Evolutionary conservation across 2,113 vertebrate species (phyloP).

Genomic region (Odobenus rosmarus): DNA sequence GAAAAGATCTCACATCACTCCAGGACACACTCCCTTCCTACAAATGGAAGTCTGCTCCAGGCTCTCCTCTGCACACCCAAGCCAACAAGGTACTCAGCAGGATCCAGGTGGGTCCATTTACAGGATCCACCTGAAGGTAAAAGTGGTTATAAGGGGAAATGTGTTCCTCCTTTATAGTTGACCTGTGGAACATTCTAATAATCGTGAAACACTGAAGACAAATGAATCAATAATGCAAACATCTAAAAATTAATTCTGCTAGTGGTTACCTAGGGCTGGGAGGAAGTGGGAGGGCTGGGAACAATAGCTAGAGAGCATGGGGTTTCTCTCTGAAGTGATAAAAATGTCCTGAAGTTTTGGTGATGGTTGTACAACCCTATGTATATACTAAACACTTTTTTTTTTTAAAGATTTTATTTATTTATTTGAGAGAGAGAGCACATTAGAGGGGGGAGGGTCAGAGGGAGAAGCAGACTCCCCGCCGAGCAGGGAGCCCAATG

Average conservation of each 20-base stretch:
- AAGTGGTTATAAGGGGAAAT: fast-evolving
- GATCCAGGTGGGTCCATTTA: background rate
- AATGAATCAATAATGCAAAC: background rate
- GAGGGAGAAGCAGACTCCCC: too few relatives aligned
- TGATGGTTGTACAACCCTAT: too few relatives aligned
- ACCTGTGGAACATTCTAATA: background rate
- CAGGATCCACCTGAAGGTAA: background rate
- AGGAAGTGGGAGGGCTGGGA: too few relatives aligned
- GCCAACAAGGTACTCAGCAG: too few relatives aligned
- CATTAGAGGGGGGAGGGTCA: too few relatives aligned
- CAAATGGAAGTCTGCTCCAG: background rate
- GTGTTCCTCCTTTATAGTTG: background rate
- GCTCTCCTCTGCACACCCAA: too few relatives aligned
- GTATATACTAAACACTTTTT: background rate
- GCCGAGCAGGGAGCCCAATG: too few relatives aligned
- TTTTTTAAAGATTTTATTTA: too few relatives aligned
- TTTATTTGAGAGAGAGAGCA: too few relatives aligned
- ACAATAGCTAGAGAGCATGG: background rate
- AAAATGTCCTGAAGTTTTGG: background rate
- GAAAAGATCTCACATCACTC: background rate
- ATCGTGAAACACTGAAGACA: background rate
- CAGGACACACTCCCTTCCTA: background rate
- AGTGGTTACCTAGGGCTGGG: background rate
- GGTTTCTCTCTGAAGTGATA: background rate
- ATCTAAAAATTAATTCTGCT: background rate